These are phyloP conservation scores for Umimayanthus kanabou DNA, from an alignment of 92 coral and sea anemone species.

Conservation along the genomic window DNA sequence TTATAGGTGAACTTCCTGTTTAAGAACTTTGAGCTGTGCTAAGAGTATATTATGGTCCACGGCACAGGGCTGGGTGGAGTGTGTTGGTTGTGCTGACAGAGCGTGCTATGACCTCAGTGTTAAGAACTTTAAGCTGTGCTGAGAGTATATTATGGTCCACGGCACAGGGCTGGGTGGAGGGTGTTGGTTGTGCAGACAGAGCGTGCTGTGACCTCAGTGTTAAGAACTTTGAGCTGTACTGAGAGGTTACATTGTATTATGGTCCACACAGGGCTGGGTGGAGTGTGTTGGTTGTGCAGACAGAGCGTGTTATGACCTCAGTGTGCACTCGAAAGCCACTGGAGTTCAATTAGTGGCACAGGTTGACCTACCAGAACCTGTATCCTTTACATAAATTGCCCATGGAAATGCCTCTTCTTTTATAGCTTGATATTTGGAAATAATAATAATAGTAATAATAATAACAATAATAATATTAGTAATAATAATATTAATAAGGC, in stretches of 20 bases:
- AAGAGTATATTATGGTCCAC: neutral
- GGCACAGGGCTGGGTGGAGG: slow-evolving; percentile 99
- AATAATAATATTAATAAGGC: too few relatives aligned
- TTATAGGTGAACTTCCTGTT: too few relatives aligned
- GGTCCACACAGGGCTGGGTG: too few relatives aligned
- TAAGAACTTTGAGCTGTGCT: neutral
- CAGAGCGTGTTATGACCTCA: slow-evolving; percentile 92
- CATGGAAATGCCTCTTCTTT: neutral
- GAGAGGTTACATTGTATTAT: too few relatives aligned
- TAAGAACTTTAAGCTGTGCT: too few relatives aligned
- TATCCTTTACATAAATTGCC: slow-evolving; percentile 59
- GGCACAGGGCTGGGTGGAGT: slow-evolving; percentile 99
- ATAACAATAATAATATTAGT: too few relatives aligned
- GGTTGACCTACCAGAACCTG: slow-evolving; percentile 94
- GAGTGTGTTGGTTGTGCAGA: slow-evolving; percentile 99
- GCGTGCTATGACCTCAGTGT: too few relatives aligned
- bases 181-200: too few relatives aligned
- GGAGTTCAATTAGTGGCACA: slow-evolving; percentile 95
- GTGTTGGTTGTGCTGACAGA: too few relatives aligned
- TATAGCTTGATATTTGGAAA: neutral
- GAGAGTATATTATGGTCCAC: neutral
- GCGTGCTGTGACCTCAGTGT: too few relatives aligned
- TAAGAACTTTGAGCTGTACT: too few relatives aligned
- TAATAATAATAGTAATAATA: too few relatives aligned
- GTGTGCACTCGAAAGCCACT: slow-evolving; percentile 91